Conservation (phyloP, 2,888 invertebrate species). For the Sussaba pulchella region DNA sequence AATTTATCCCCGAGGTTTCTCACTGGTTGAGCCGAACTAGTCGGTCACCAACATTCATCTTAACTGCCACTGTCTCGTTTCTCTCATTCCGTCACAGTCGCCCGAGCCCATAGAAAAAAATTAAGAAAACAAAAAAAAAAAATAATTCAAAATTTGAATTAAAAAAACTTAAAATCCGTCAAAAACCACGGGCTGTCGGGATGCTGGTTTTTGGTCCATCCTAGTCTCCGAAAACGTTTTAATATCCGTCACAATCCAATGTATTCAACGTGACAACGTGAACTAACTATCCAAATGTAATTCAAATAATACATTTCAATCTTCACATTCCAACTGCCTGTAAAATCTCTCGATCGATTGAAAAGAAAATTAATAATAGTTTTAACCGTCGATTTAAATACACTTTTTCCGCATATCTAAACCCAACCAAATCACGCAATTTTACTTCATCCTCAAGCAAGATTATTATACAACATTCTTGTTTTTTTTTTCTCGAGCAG, state of each 20-base stretch:
- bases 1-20: slow-evolving; percentile 72
- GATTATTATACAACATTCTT: slow-evolving; percentile 20
- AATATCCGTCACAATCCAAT: not conserved
- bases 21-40: slow-evolving; percentile 48
- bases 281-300: not conserved
- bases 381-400: no score
- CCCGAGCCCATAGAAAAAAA: not conserved
- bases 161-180: no score
- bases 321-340: not conserved
- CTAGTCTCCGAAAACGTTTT: not conserved
- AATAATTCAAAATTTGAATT: no score
- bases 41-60: slow-evolving; percentile 62
- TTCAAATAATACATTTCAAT: not conserved
- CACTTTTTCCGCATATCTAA: no score
- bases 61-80: slow-evolving; percentile 37
- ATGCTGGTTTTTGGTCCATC: slow-evolving; percentile 21
- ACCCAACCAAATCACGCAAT: not conserved
- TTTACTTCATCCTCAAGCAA: slow-evolving; percentile 17
- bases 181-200: slow-evolving; percentile 16
- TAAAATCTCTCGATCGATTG: not conserved
- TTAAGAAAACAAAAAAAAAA: slow-evolving; percentile 10
- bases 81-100: slow-evolving; percentile 20
- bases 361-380: no score
- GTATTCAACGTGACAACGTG: no score
- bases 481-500: slow-evolving; percentile 52